Percentiles rank a stretch among this genome's conserved stretches.
Evolutionary conservation across 2,888 invertebrate species (phyloP).

Genomic region (Hemithea aestivaria): DNA sequence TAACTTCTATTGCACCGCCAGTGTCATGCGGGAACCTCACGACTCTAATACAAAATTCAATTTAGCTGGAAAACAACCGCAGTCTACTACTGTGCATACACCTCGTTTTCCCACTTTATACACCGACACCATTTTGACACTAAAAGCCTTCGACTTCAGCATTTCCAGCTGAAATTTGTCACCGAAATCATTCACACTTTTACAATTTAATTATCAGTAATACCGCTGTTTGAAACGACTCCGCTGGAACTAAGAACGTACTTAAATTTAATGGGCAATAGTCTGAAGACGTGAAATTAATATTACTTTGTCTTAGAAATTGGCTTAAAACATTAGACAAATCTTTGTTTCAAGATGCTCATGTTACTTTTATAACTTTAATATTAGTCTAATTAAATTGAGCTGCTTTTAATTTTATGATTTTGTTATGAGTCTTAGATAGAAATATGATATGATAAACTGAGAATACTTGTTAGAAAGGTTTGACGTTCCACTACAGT

Average conservation of each 20-base stretch:
- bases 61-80: conserved; percentile 10
- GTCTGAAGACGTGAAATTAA: conserved; percentile 34
- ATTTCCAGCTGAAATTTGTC: conserved; percentile 6
- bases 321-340: conserved; percentile 25
- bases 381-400: conserved; percentile 1
- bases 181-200: conserved; percentile 29
- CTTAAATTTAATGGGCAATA: conserved; percentile 40
- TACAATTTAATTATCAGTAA: conserved; percentile 40
- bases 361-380: conserved; percentile 8
- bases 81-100: conserved; percentile 3
- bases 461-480: too few species aligned
- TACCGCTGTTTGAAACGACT: conserved; percentile 38
- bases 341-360: conserved; percentile 14
- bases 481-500: too few species aligned
- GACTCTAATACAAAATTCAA: conserved; percentile 13
- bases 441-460: too few species aligned
- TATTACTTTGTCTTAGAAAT: conserved; percentile 36
- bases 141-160: conserved; percentile 8
- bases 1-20: conserved; percentile 6
- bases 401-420: too few species aligned
- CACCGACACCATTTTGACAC: conserved; percentile 1
- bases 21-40: conserved; percentile 6
- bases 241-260: conserved; percentile 41
- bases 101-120: conserved; percentile 3
- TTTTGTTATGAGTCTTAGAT: too few species aligned